Evolutionary conservation across 2,888 invertebrate species (phyloP).

Genomic region (Pollenia labialis): DNA sequence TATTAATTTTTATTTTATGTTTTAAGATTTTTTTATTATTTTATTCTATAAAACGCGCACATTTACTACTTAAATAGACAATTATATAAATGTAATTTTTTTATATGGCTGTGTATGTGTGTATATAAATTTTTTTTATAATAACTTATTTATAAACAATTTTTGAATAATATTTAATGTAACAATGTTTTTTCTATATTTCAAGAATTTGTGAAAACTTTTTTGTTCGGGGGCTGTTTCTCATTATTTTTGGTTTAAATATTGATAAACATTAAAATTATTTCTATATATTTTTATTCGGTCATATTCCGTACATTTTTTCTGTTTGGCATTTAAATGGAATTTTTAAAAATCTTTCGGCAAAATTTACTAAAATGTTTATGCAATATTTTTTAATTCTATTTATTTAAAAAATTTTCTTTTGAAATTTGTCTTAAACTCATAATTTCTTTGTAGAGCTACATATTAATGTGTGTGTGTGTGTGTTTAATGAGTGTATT

Average conservation of each 20-base stretch:
- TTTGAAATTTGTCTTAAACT: conserved; percentile 15
- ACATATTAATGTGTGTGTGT: conserved; percentile 19
- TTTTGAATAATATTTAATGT: conserved; percentile 54
- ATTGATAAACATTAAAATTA: conserved; percentile 52
- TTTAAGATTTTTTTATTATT: conserved; percentile 18
- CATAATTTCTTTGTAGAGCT: conserved; percentile 38
- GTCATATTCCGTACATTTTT: conserved; percentile 32
- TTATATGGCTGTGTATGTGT: background rate
- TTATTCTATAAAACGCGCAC: conserved; percentile 66
- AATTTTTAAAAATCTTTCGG: conserved; percentile 26
- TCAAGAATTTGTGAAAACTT: conserved; percentile 36
- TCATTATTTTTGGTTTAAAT: conserved; percentile 24
- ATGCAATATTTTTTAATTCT: conserved; percentile 17
- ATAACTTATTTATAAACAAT: conserved; percentile 14
- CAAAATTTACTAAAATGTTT: conserved; percentile 30
- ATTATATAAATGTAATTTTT: conserved; percentile 75
- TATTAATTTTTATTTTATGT: conserved; percentile 41
- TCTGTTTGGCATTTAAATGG: conserved; percentile 63
- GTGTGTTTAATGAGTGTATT: conserved; percentile 59
- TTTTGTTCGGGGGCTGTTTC: background rate
- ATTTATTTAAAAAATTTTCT: background rate
- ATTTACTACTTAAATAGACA: conserved; percentile 76
- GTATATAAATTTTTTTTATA: conserved; percentile 23
- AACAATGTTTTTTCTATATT: conserved; percentile 62
- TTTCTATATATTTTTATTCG: conserved; percentile 24